Evolutionary conservation across 1,140 invertebrate genomes (phyloP).

Genomic region (Drosophila baimaii): DNA sequence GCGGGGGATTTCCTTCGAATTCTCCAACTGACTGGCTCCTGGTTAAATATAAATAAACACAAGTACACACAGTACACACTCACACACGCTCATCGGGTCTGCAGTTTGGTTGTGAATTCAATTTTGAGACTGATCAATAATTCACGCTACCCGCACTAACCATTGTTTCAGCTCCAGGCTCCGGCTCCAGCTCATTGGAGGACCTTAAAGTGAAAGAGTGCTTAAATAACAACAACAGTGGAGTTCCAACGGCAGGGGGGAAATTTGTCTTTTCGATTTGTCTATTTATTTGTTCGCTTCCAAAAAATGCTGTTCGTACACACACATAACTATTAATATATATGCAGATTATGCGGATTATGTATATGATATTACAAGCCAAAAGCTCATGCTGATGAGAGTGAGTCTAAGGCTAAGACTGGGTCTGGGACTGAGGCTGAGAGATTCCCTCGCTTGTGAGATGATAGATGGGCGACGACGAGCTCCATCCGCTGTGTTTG

Average conservation of each 20-base stretch:
- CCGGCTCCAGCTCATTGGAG: not conserved
- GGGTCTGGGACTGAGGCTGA: not conserved
- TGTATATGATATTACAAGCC: slow-evolving; percentile 38
- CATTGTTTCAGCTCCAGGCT: slow-evolving; percentile 29
- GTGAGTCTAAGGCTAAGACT: slow-evolving; percentile 1
- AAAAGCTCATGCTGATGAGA: slow-evolving; percentile 15
- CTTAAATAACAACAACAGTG: slow-evolving; percentile 23
- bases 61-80: slow-evolving; percentile 23
- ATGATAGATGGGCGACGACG: slow-evolving; percentile 25
- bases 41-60: slow-evolving; percentile 50
- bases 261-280: slow-evolving; percentile 47
- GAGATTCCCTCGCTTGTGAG: slow-evolving; percentile 8
- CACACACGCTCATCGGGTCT: not conserved
- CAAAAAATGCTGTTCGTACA: slow-evolving; percentile 49
- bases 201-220: slow-evolving; percentile 24
- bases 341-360: slow-evolving; percentile 54
- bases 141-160: slow-evolving; percentile 44
- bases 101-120: slow-evolving; percentile 49
- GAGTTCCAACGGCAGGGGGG: not conserved
- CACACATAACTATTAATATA: slow-evolving; percentile 47
- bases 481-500: slow-evolving; percentile 27
- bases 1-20: slow-evolving; percentile 17
- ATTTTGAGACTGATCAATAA: slow-evolving; percentile 60
- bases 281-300: slow-evolving; percentile 52
- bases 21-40: slow-evolving; percentile 36